phyloP scores from a whole-genome alignment of 2,113 vertebrate species.

The Sitta europaea region DNA sequence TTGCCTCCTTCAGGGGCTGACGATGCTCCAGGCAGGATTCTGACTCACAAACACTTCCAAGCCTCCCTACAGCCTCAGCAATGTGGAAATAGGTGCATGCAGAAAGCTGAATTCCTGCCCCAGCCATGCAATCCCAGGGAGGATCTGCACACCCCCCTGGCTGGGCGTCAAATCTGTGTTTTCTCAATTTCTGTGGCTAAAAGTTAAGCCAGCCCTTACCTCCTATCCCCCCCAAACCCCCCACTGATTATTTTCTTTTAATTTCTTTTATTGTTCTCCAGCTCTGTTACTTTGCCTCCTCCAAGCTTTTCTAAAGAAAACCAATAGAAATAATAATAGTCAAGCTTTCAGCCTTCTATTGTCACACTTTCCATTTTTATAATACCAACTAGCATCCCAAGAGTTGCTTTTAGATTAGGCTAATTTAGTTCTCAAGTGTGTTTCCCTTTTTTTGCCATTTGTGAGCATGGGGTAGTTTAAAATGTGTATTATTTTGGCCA shows the following conservation, averaged over 20 bases:
- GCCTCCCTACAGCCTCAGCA: not conserved
- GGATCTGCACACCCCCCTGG: rapidly evolving
- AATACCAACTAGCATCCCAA: not conserved
- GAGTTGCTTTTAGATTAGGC: not conserved
- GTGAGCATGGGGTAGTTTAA: not conserved
- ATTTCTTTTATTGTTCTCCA: not conserved
- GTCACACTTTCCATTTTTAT: not conserved
- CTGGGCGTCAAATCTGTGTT: rapidly evolving
- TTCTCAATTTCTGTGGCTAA: not conserved
- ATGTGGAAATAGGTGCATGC: not conserved
- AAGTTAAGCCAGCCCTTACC: not conserved
- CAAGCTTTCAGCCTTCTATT: not conserved
- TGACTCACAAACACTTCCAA: not conserved
- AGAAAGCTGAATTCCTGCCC: not conserved
- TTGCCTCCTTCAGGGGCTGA: not conserved
- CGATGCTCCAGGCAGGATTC: not conserved
- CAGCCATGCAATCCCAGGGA: rapidly evolving
- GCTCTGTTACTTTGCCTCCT: not conserved
- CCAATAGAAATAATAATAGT: not conserved
- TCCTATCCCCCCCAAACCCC: rapidly evolving
- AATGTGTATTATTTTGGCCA: not conserved
- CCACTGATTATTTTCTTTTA: not conserved
- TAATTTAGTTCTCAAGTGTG: not conserved
- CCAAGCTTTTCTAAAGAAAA: not conserved
- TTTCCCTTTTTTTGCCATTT: not conserved